Evolutionary conservation across 1,140 invertebrate genomes (phyloP).

Genomic region (Sycophaga agraensis): DNA sequence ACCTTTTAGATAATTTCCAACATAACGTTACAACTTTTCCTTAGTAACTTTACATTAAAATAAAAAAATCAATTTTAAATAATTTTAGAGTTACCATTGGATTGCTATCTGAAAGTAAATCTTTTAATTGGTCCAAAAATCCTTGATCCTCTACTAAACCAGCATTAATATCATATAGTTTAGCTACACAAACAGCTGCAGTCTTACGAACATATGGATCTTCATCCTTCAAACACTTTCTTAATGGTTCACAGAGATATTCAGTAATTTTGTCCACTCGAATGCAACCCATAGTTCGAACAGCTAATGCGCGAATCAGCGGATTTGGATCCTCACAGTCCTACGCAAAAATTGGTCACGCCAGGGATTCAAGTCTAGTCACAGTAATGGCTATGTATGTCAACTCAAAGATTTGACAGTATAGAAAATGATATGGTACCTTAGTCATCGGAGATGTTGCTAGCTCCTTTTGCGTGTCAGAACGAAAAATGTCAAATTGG

Average conservation of each 20-base stretch:
- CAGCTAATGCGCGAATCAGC: slow-evolving; percentile 95
- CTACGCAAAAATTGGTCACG: slow-evolving; percentile 66
- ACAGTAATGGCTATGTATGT: slow-evolving; percentile 55
- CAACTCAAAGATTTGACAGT: slow-evolving; percentile 53
- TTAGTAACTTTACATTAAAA: too few relatives aligned
- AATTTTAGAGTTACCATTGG: slow-evolving; percentile 82
- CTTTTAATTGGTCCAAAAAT: slow-evolving; percentile 95
- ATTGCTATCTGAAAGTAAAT: slow-evolving; percentile 97
- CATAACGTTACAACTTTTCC: too few relatives aligned
- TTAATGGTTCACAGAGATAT: slow-evolving; percentile 96
- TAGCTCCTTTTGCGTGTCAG: slow-evolving; percentile 61
- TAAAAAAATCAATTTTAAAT: too few relatives aligned
- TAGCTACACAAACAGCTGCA: slow-evolving; percentile 98
- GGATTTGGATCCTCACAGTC: slow-evolving; percentile 99
- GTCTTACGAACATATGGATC: slow-evolving; percentile 99
- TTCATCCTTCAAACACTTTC: slow-evolving; percentile 98
- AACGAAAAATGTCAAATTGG: slow-evolving; percentile 62
- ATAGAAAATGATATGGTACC: slow-evolving; percentile 58
- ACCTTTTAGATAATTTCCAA: slow-evolving; percentile 61
- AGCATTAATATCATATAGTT: slow-evolving; percentile 98
- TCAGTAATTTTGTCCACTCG: slow-evolving; percentile 99
- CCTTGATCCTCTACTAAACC: slow-evolving; percentile 97
- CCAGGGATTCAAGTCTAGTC: slow-evolving; percentile 61
- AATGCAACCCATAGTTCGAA: slow-evolving; percentile 99
- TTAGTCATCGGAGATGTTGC: slow-evolving; percentile 60